Conservation (phyloP, 1,140 invertebrate species). For the Drosophila nigromelanica region DNA sequence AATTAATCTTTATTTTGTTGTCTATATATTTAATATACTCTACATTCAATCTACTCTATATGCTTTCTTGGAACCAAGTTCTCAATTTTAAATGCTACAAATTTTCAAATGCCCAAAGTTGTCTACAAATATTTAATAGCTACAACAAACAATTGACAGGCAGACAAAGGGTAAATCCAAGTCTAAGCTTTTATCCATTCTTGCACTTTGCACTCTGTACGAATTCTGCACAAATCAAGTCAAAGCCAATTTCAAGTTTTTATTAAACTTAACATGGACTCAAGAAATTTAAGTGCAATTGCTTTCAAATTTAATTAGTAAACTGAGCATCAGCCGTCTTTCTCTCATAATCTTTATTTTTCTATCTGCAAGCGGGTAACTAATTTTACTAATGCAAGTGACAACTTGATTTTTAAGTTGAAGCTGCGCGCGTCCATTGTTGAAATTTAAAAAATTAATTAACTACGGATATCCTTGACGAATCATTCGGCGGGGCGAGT, state of each 20-base stretch:
- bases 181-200: no score
- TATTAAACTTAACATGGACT: constrained; percentile 22
- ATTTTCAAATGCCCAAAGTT: no score
- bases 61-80: no score
- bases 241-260: no score
- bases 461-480: constrained; percentile 73
- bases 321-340: constrained; percentile 27
- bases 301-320: constrained; percentile 69
- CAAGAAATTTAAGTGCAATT: constrained; percentile 59
- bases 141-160: no score
- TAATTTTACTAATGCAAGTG: constrained; percentile 79
- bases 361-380: constrained; percentile 23
- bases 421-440: constrained; percentile 42
- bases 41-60: no score
- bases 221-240: constrained; percentile 8
- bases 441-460: constrained; percentile 79
- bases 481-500: constrained; percentile 45
- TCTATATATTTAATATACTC: no score
- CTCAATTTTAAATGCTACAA: no score
- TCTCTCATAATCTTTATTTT: neutral
- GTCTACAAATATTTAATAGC: no score
- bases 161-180: no score
- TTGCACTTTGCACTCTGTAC: neutral
- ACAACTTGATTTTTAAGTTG: constrained; percentile 64
- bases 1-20: no score